Evolutionary conservation across 2,113 vertebrate species (phyloP).

Genomic region (Ailuropoda melanoleuca): DNA sequence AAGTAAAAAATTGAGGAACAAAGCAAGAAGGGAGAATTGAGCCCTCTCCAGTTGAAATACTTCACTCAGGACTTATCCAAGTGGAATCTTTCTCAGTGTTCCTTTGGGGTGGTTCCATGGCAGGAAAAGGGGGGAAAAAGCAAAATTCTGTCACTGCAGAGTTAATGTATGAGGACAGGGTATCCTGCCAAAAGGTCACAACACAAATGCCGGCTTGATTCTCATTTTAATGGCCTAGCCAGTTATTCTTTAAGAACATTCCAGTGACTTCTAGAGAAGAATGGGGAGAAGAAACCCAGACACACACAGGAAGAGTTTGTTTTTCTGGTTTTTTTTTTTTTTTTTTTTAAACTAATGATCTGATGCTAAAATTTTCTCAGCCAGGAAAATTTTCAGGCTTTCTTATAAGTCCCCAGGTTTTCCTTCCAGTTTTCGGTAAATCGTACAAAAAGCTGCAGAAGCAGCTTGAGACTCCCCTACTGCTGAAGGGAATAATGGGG

Average conservation of each 20-base stretch:
- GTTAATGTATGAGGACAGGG: conserved; percentile 38
- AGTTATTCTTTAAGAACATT: conserved; percentile 34
- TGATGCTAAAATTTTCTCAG: neutral
- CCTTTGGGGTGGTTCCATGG: conserved; percentile 54
- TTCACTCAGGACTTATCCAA: conserved; percentile 11
- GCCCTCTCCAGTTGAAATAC: neutral
- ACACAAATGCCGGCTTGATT: neutral
- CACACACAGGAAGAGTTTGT: neutral
- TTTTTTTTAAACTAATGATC: neutral
- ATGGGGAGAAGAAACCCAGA: neutral
- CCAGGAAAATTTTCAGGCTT: neutral
- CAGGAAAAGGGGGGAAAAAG: neutral
- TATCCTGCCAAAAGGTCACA: conserved; percentile 25
- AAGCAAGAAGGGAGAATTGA: neutral
- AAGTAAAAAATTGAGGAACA: neutral
- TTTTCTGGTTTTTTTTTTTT: neutral
- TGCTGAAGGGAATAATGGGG: neutral
- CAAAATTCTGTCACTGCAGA: conserved; percentile 47
- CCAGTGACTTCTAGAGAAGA: neutral
- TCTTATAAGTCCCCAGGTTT: neutral
- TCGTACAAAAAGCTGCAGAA: neutral
- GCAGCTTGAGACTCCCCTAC: neutral
- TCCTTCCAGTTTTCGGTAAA: neutral
- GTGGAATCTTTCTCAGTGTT: conserved; percentile 55
- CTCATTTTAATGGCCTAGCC: neutral